These are phyloP conservation scores for Anticlea derivata DNA, from an alignment of 2,888 invertebrate genomes.

Conservation along the genomic window DNA sequence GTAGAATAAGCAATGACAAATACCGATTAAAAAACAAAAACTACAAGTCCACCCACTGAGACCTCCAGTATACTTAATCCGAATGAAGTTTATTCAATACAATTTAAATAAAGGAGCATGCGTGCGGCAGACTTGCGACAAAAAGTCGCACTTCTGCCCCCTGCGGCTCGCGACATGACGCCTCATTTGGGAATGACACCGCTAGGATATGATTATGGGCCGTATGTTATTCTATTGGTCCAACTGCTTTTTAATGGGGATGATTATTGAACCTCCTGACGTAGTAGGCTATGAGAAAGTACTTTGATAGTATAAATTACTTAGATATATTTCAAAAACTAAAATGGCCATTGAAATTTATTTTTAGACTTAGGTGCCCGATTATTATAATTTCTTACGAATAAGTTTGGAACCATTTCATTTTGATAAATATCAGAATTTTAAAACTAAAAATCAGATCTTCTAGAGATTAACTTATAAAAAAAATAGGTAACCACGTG, in stretches of 20 bases:
- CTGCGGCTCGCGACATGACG: constrained; percentile 51
- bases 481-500: no score
- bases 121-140: constrained; percentile 44
- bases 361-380: no score
- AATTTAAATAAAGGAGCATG: constrained; percentile 30
- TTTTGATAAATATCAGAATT: no score
- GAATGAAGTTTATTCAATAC: constrained; percentile 27
- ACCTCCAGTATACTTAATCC: constrained; percentile 2
- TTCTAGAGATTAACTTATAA: no score
- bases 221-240: constrained; percentile 29
- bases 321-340: no score
- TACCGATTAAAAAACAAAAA: no score
- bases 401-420: no score
- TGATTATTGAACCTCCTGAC: constrained; percentile 8
- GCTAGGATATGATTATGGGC: constrained; percentile 23
- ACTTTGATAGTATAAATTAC: no score
- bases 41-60: constrained; percentile 24
- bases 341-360: background rate
- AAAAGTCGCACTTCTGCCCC: constrained; percentile 63
- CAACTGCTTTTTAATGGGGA: constrained; percentile 24
- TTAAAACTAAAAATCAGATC: no score
- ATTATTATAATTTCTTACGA: no score
- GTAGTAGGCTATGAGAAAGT: no score
- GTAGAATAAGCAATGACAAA: no score
- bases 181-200: constrained; percentile 29